Conservation (phyloP, 2,888 invertebrate species). For the Pyralis farinalis region DNA sequence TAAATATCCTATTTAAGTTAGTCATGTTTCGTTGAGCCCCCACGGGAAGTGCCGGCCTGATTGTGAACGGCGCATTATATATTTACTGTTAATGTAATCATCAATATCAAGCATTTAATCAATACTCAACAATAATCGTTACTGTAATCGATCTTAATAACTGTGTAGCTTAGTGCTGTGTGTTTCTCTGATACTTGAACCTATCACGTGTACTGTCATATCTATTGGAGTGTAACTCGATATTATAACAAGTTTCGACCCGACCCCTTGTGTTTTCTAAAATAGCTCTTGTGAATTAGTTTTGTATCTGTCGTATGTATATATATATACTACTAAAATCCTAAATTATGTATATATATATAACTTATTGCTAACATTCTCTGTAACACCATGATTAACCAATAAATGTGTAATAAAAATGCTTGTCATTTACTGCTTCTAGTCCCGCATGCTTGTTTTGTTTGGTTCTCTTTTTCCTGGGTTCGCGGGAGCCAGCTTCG, state of each 20-base stretch:
- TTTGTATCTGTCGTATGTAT: slow-evolving; percentile 31
- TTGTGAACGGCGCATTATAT: neutral
- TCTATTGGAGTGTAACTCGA: slow-evolving; percentile 2
- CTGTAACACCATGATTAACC: slow-evolving; percentile 61
- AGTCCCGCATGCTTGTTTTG: slow-evolving; percentile 71
- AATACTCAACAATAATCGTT: neutral
- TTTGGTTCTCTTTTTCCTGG: slow-evolving; percentile 34
- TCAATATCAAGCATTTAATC: neutral
- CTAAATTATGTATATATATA: slow-evolving; percentile 34
- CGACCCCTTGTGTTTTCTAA: slow-evolving; percentile 19
- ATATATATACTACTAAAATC: slow-evolving; percentile 26
- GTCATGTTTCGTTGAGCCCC: too few species aligned
- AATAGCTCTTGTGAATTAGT: slow-evolving; percentile 19
- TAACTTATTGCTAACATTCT: slow-evolving; percentile 47
- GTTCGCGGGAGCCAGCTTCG: slow-evolving; percentile 52
- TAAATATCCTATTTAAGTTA: too few species aligned
- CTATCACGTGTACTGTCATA: slow-evolving; percentile 2
- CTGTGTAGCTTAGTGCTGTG: neutral
- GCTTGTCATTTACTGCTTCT: slow-evolving; percentile 77
- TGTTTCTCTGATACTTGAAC: neutral
- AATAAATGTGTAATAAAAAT: slow-evolving; percentile 73
- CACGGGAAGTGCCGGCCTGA: neutral
- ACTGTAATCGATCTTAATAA: neutral
- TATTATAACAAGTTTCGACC: slow-evolving; percentile 16
- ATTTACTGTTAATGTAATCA: neutral